Base-by-base conservation (phyloP, 2,888 invertebrate genomes). In the Drosophila subquinaria region DNA sequence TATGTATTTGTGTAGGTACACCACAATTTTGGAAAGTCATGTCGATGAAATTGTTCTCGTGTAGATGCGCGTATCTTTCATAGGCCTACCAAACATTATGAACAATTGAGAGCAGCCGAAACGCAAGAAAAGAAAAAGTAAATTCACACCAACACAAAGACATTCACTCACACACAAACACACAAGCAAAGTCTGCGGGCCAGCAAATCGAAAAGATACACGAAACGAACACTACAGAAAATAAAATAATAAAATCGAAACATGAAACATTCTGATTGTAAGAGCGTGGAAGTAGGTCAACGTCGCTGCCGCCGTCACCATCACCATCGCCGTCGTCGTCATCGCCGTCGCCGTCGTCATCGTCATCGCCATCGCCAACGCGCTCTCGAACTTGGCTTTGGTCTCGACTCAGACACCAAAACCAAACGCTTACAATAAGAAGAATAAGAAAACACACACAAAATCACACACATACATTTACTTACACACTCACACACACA, bases 181-280 rank as follows among this genome's bases (percentile, higher is more conserved):
- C 63, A 62, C 27, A 60, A 30, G 66, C 42, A 64, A 65, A 53
- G 77, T 65, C 67, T 55, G 56, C 35, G 11, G 83, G 59, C 65
- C 70, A 79, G 72, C 69, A 87, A 84, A 84, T 89, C 89, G 86
- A 79, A 86, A 82, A 84, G 76, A 79, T 86, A 78, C 71, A 74
- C 76, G 72, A 87, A 79, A 79, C 76, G 76, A 88, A 85, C 84
- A 74, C 81, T 68, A 77, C 73, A 76, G 74, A 47, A 47, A 57
- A 57, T 27, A 57, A 76, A 79, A 90, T 80, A 90, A 89, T 79
- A 82, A 88, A 85, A 90, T 91, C 90, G 89, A 90, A 88, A 84
- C 89, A 91, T 91, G 89, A 91, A 91, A 91, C 91, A 91, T 91
- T 91, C 90, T 91, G 91, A 91, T 91, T 91, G 90, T 91, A 88